phyloP scores from a whole-genome alignment of 1,140 invertebrate genomes.

The Mizuhopecten yessoensis region DNA sequence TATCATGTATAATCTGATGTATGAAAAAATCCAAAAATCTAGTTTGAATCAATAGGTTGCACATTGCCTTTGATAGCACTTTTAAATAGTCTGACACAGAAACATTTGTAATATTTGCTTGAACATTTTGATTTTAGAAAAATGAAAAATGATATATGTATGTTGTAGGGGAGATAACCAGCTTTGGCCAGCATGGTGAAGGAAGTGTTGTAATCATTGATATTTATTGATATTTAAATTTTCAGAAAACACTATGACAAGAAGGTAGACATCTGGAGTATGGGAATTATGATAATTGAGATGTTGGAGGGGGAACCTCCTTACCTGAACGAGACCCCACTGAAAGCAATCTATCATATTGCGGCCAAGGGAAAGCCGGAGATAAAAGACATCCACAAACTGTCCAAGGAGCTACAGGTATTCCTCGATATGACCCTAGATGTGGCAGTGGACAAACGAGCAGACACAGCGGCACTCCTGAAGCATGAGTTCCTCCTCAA shows the following conservation, averaged over 20 bases:
- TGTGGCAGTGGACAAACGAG: conserved; percentile 96
- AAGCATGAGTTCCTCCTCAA: conserved; percentile 98
- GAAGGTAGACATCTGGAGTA: conserved; percentile 83
- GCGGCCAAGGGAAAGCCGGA: conserved; percentile 82
- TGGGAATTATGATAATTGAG: conserved; percentile 84
- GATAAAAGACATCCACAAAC: conserved; percentile 95
- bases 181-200: too few species aligned
- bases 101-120: too few species aligned
- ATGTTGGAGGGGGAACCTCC: conserved; percentile 84
- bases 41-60: too few species aligned
- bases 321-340: conserved; percentile 82
- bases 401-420: conserved; percentile 96
- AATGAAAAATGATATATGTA: too few species aligned
- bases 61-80: too few species aligned
- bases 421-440: conserved; percentile 98
- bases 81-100: too few species aligned
- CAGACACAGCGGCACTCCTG: conserved; percentile 93
- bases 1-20: too few species aligned
- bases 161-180: too few species aligned
- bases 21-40: too few species aligned
- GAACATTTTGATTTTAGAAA: too few species aligned
- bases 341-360: conserved; percentile 91
- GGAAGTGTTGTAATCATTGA: too few species aligned
- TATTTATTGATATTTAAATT: conserved; percentile 52
- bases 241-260: conserved; percentile 83